phyloP scores from a whole-genome alignment of 2,797 vertebrate genomes.

The Eulemur rubriventer region DNA sequence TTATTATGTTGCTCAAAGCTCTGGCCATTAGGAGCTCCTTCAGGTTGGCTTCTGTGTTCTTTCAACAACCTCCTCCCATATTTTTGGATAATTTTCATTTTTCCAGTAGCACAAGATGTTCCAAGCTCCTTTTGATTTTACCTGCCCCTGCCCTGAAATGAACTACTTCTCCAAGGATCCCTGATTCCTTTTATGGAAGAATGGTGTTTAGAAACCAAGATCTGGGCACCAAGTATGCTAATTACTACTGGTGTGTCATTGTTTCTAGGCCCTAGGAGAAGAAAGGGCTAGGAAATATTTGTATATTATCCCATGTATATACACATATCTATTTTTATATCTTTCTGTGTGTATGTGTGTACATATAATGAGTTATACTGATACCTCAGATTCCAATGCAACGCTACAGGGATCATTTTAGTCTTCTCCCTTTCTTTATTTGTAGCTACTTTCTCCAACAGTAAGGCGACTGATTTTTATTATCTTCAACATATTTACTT shows the following conservation, averaged over 20 bases:
- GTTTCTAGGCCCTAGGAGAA: background rate
- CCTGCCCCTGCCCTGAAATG: background rate
- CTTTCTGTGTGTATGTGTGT: background rate
- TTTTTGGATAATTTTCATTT: background rate
- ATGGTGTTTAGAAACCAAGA: background rate
- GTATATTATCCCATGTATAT: background rate
- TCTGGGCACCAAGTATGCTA: background rate
- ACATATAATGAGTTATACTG: background rate
- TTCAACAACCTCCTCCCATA: background rate
- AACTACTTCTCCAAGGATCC: background rate
- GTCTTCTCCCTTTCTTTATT: background rate
- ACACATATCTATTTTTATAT: conserved; percentile 10
- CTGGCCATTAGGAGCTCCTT: background rate
- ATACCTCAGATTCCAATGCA: conserved; percentile 31
- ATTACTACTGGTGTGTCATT: background rate
- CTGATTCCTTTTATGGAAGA: background rate
- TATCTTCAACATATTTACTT: background rate
- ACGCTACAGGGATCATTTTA: background rate
- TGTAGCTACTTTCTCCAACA: background rate
- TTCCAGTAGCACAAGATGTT: background rate
- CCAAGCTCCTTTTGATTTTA: background rate
- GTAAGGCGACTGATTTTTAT: background rate
- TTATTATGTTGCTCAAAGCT: conserved; percentile 38
- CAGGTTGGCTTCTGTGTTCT: background rate
- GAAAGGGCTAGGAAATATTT: background rate